Evolutionary conservation across 2,888 invertebrate genomes (phyloP).

Genomic region (Sepiola atlantica): DNA sequence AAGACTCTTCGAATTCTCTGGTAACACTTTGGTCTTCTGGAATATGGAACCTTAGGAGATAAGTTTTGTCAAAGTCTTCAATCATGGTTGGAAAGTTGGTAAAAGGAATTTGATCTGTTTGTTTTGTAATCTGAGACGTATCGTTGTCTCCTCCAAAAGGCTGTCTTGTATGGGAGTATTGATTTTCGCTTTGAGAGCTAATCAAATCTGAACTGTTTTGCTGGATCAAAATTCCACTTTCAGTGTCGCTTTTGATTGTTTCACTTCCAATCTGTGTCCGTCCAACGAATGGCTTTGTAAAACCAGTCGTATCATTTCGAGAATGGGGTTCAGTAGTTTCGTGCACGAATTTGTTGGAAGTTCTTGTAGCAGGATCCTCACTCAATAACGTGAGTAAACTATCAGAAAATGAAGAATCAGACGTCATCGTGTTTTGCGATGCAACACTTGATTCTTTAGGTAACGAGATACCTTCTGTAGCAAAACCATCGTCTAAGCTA

Average conservation of each 20-base stretch:
- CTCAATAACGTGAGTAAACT: neutral
- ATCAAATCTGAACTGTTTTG: neutral
- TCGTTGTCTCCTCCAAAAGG: neutral
- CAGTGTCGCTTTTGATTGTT: neutral
- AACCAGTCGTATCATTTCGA: neutral
- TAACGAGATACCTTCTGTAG: neutral
- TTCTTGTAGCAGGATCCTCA: neutral
- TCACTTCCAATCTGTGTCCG: neutral
- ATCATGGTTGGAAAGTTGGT: conserved; percentile 34
- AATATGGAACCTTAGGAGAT: conserved; percentile 35
- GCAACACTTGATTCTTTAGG: neutral
- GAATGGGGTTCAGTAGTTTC: neutral
- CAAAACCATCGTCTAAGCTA: neutral
- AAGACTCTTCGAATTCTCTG: neutral
- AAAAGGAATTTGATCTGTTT: neutral
- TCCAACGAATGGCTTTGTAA: neutral
- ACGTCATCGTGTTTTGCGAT: neutral
- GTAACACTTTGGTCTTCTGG: conserved; percentile 11
- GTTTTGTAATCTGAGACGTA: neutral
- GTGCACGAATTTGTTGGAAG: neutral
- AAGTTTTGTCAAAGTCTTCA: conserved; percentile 25
- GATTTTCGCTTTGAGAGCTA: neutral
- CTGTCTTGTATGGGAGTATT: neutral
- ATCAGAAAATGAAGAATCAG: neutral
- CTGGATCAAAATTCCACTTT: neutral